Conservation (phyloP, 2,113 vertebrate genomes). For the Corvus moneduloides region DNA sequence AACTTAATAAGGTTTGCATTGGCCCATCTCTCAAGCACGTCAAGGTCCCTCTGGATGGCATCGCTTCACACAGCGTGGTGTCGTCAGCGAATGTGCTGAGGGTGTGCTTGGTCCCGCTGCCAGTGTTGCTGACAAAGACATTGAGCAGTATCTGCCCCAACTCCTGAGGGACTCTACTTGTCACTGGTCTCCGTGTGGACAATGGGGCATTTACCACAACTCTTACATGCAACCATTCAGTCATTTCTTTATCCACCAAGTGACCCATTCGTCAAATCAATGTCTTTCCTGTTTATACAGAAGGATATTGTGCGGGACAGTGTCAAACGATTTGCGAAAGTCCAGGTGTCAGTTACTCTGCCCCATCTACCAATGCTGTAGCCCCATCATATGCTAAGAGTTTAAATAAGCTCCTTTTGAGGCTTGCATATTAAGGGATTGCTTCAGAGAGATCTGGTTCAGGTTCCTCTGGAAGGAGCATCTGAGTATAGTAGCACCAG, state of each 20-base stretch:
- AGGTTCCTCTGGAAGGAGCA: background rate
- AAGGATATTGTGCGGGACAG: fast-evolving
- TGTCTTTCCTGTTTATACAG: background rate
- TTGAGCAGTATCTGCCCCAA: background rate
- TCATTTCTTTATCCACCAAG: background rate
- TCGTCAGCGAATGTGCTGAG: fast-evolving
- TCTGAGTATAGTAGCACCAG: background rate
- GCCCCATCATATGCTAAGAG: background rate
- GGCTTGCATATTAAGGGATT: background rate
- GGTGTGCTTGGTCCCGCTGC: background rate
- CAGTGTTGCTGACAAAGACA: background rate
- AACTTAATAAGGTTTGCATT: background rate
- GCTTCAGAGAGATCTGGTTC: background rate
- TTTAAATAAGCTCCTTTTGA: background rate
- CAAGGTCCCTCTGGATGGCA: background rate
- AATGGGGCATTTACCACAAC: background rate
- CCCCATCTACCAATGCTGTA: background rate
- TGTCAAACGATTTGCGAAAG: background rate
- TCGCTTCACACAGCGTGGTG: fast-evolving
- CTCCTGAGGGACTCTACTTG: background rate
- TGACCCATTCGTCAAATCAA: background rate
- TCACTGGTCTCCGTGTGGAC: background rate
- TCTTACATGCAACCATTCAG: background rate
- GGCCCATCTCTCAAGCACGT: fast-evolving
- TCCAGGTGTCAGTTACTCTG: background rate